Evolutionary conservation across 2,797 vertebrate species (phyloP).

Genomic region (Cephalopachus bancanus): DNA sequence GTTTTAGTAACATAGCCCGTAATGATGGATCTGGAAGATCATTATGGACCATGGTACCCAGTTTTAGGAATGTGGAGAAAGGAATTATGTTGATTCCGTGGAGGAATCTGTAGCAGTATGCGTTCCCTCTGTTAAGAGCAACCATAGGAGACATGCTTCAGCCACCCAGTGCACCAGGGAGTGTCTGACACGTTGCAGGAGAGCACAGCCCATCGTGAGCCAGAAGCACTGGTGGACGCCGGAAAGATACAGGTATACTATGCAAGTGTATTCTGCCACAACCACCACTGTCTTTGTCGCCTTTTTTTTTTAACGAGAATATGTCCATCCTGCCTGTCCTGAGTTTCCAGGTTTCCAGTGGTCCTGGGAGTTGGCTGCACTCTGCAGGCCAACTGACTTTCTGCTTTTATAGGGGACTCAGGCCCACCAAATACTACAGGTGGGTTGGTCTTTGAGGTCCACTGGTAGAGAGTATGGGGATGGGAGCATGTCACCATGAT

Average conservation of each 20-base stretch:
- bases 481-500: slow-evolving; percentile 67
- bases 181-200: slow-evolving; percentile 88
- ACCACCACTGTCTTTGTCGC: slow-evolving; percentile 89
- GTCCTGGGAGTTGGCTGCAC: slow-evolving; percentile 84
- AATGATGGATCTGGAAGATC: slow-evolving; percentile 86
- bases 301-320: slow-evolving; percentile 83
- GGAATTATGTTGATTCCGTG: slow-evolving; percentile 97
- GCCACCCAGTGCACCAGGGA: slow-evolving; percentile 89
- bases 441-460: slow-evolving; percentile 79
- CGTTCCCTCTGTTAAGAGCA: slow-evolving; percentile 94
- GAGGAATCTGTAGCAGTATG: slow-evolving; percentile 94
- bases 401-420: slow-evolving; percentile 74
- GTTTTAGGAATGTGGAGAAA: slow-evolving; percentile 93
- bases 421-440: slow-evolving; percentile 79
- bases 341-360: slow-evolving; percentile 86
- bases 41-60: slow-evolving; percentile 86
- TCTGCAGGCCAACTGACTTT: slow-evolving; percentile 77
- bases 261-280: slow-evolving; percentile 93
- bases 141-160: slow-evolving; percentile 93
- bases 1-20: slow-evolving; percentile 83
- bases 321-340: slow-evolving; percentile 86
- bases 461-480: slow-evolving; percentile 78
- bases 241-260: slow-evolving; percentile 94
- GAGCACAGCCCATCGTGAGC: slow-evolving; percentile 88
- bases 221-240: slow-evolving; percentile 89